Percentiles rank a stretch among this genome's conserved stretches.
These are phyloP conservation scores for Proales similis DNA, from an alignment of 1,140 invertebrate genomes.

Conservation along the genomic window DNA sequence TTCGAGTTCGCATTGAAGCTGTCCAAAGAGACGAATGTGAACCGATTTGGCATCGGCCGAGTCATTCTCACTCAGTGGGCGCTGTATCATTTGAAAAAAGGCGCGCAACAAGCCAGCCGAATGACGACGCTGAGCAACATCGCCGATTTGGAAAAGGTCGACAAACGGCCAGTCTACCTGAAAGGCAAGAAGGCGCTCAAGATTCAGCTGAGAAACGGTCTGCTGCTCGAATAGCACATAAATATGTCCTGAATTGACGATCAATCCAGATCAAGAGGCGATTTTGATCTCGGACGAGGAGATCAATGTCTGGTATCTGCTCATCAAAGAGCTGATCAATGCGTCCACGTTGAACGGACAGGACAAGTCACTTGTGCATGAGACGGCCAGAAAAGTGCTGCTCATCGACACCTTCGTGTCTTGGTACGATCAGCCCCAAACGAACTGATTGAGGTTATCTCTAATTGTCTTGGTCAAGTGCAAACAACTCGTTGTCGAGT, in stretches of 20 bases:
- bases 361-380: conserved; percentile 23
- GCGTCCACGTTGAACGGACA: conserved; percentile 16
- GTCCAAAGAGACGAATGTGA: conserved; percentile 6
- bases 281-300: conserved; percentile 9
- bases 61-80: conserved; percentile 15
- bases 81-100: conserved; percentile 23
- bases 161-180: neutral
- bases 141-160: neutral
- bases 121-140: conserved; percentile 14
- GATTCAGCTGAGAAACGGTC: too few relatives aligned
- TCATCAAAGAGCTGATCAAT: conserved; percentile 10
- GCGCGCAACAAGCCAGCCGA: conserved; percentile 10
- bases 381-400: conserved; percentile 17
- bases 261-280: too few relatives aligned
- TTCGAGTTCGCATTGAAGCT: conserved; percentile 28
- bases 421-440: neutral
- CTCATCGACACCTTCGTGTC: conserved; percentile 3
- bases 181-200: conserved; percentile 1
- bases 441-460: too few relatives aligned
- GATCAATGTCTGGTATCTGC: conserved; percentile 24
- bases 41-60: conserved; percentile 25
- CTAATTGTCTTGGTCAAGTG: too few relatives aligned
- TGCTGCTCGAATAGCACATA: too few relatives aligned
- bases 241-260: too few relatives aligned
- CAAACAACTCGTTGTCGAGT: neutral